Evolutionary conservation across 2,888 invertebrate species (phyloP).

Genomic region (Argynnis bischoffii): DNA sequence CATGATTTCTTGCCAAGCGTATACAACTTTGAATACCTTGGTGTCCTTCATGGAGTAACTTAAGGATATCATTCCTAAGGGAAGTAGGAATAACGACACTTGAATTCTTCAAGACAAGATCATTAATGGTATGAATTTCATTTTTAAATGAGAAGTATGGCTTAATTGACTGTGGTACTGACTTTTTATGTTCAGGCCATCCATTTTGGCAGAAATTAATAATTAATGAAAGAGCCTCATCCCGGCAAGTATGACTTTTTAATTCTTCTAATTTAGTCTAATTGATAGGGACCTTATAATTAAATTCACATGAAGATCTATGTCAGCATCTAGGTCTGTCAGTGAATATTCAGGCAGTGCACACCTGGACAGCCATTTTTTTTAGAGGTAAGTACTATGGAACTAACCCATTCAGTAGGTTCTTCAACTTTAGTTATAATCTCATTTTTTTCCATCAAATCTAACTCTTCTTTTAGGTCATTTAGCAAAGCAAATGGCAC

Average conservation of each 20-base stretch:
- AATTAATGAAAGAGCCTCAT: slow-evolving; percentile 3
- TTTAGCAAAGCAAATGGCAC: slow-evolving; percentile 30
- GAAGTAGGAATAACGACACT: slow-evolving; percentile 30
- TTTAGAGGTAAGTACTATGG: slow-evolving; percentile 34
- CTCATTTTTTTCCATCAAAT: slow-evolving; percentile 21
- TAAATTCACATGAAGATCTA: slow-evolving; percentile 24
- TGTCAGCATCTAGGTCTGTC: slow-evolving; percentile 1
- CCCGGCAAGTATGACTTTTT: slow-evolving; percentile 8
- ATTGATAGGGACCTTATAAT: slow-evolving; percentile 10
- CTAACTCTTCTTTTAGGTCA: slow-evolving; percentile 32
- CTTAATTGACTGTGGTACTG: slow-evolving; percentile 13
- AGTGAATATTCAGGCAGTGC: slow-evolving; percentile 9
- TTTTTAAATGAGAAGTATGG: slow-evolving; percentile 25
- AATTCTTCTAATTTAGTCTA: slow-evolving; percentile 15
- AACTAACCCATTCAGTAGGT: slow-evolving; percentile 39
- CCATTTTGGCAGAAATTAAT: slow-evolving; percentile 31
- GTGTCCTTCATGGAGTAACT: slow-evolving; percentile 16
- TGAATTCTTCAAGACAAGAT: slow-evolving; percentile 26
- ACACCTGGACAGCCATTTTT: slow-evolving; percentile 32
- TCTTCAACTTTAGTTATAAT: slow-evolving; percentile 34
- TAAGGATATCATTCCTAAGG: slow-evolving; percentile 31
- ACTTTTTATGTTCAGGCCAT: slow-evolving; percentile 34
- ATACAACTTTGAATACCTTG: slow-evolving; percentile 22
- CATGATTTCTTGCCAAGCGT: slow-evolving; percentile 3
- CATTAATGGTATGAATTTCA: slow-evolving; percentile 30